phyloP scores from a whole-genome alignment of 2,888 invertebrate species.

The Anorthoa munda region DNA sequence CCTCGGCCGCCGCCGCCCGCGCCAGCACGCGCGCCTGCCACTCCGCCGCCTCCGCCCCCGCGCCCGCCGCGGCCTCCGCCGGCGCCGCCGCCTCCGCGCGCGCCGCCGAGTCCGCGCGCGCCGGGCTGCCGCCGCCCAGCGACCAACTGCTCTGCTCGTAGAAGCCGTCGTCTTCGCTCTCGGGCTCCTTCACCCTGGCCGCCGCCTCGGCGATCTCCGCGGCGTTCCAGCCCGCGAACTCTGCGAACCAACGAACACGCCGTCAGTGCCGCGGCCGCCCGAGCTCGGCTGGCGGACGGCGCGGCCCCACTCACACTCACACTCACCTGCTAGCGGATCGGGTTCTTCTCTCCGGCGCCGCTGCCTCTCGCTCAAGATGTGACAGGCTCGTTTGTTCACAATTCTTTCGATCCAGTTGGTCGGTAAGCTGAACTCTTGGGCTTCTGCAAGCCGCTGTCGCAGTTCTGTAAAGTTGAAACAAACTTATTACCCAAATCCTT shows the following conservation, averaged over 20 bases:
- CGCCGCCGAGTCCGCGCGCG: conserved; percentile 5
- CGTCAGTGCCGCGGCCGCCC: not conserved
- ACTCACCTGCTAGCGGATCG: conserved; percentile 18
- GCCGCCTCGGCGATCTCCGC: conserved; percentile 59
- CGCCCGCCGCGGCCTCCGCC: not conserved
- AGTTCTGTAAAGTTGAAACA: conserved; percentile 57
- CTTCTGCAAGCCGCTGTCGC: conserved; percentile 47
- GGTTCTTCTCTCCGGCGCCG: conserved; percentile 43
- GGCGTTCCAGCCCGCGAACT: conserved; percentile 73
- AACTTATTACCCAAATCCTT: not conserved
- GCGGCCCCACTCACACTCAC: not conserved
- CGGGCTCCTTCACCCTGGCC: conserved; percentile 54
- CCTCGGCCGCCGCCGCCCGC: conserved; percentile 62
- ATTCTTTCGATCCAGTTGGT: conserved; percentile 69
- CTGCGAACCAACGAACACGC: conserved; percentile 50
- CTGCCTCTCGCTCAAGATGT: conserved; percentile 62
- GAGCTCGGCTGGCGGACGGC: not conserved
- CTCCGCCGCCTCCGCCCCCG: conserved; percentile 18
- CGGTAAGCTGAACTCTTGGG: conserved; percentile 71
- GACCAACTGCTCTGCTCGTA: conserved; percentile 81
- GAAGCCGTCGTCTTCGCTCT: conserved; percentile 87
- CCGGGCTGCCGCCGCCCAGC: conserved; percentile 69
- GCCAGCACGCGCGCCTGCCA: conserved; percentile 69
- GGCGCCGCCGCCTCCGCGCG: not conserved
- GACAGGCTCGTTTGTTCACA: conserved; percentile 65